Percentiles rank a stretch among this genome's conserved stretches.
These are phyloP conservation scores for Uloborus diversus DNA, from an alignment of 1,140 invertebrate species.

Conservation along the genomic window DNA sequence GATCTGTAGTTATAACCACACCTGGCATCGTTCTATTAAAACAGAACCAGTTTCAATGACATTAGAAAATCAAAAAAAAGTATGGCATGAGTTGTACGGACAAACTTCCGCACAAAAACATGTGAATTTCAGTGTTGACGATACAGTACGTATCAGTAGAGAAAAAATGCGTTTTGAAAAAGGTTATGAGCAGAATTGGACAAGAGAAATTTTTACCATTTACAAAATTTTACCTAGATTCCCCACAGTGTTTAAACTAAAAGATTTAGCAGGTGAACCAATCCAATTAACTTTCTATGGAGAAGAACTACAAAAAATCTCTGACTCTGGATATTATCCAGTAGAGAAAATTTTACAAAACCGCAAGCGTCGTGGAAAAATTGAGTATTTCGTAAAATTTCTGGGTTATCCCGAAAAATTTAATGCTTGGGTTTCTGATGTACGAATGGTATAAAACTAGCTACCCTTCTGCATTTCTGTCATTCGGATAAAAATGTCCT, in stretches of 20 bases:
- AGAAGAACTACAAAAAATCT: neutral
- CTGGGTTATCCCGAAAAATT: conserved; percentile 31
- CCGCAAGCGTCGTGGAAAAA: neutral
- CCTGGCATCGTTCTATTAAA: conserved; percentile 65
- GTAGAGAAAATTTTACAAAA: neutral
- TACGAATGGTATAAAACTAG: neutral
- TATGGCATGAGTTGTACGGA: conserved; percentile 55
- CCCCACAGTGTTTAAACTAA: conserved; percentile 33
- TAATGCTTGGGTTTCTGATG: conserved; percentile 61
- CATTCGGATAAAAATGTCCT: neutral
- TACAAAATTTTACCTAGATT: neutral
- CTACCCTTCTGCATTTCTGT: neutral
- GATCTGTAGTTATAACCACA: conserved; percentile 66
- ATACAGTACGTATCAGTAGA: conserved; percentile 55
- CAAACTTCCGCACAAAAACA: conserved; percentile 29
- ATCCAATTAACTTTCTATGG: conserved; percentile 44
- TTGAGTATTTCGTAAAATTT: neutral
- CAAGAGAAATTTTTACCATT: conserved; percentile 43
- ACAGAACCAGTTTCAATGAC: conserved; percentile 63
- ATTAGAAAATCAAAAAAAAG: conserved; percentile 61
- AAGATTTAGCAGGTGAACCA: conserved; percentile 5
- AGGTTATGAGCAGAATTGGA: too few species aligned
- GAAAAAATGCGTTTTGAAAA: conserved; percentile 12
- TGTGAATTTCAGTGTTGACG: conserved; percentile 60
- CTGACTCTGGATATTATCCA: neutral